phyloP scores from a whole-genome alignment of 2,888 invertebrate genomes.

The Drosophila recens region DNA sequence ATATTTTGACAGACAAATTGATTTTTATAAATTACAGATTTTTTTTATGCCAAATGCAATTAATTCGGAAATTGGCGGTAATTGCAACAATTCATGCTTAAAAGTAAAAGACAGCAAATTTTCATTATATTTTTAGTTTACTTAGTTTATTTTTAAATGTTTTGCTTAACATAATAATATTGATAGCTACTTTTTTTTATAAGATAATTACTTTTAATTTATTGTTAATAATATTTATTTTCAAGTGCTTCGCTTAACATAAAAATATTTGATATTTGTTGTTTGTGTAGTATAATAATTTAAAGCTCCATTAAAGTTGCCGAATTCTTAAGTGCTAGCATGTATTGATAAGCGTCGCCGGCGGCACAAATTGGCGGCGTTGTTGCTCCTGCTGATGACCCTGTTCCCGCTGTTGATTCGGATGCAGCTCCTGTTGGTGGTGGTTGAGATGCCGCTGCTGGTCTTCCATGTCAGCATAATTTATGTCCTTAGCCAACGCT shows the following conservation, averaged over 20 bases:
- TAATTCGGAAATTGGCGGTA: too few relatives aligned
- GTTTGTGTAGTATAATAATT: constrained; percentile 17
- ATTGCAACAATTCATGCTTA: too few relatives aligned
- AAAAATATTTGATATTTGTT: background rate
- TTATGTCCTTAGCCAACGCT: constrained; percentile 63
- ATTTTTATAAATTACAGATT: too few relatives aligned
- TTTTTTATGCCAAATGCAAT: too few relatives aligned
- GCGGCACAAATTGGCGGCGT: constrained; percentile 54
- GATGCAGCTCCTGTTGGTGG: constrained; percentile 20
- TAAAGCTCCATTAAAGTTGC: constrained; percentile 58
- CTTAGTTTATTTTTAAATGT: background rate
- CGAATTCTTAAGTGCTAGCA: constrained; percentile 73
- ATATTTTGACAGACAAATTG: too few relatives aligned
- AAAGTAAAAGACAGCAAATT: too few relatives aligned
- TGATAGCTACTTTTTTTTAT: background rate
- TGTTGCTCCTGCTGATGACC: constrained; percentile 35
- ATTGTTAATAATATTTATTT: background rate
- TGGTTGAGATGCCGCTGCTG: constrained; percentile 33
- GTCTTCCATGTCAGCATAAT: constrained; percentile 72
- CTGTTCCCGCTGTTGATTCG: constrained; percentile 41
- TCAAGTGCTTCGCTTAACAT: background rate
- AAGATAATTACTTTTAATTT: background rate
- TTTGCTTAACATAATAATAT: background rate
- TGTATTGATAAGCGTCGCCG: constrained; percentile 72
- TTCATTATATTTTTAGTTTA: background rate